Conservation (phyloP, 2,797 vertebrate genomes). For the Enteromius viviparus region DNA sequence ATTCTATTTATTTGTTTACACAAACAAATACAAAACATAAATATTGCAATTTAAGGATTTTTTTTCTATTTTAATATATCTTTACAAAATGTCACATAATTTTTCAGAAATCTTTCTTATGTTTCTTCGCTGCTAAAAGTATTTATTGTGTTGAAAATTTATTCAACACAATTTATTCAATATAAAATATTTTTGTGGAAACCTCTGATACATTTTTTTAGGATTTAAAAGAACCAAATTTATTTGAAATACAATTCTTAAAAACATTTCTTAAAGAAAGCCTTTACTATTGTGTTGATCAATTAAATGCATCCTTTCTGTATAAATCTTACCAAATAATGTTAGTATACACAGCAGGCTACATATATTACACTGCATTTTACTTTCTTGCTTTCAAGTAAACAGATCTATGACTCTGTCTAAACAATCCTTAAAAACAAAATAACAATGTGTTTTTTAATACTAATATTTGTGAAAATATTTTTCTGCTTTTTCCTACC, state of each 20-base stretch:
- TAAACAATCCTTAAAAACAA: background rate
- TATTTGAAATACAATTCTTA: background rate
- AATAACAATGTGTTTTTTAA: background rate
- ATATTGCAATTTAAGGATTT: background rate
- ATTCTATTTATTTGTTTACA: background rate
- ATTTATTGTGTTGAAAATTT: background rate
- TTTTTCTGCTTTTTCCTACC: constrained; percentile 21
- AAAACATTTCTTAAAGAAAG: background rate
- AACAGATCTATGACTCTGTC: background rate
- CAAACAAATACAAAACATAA: background rate
- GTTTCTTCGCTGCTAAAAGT: background rate
- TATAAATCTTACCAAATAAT: background rate
- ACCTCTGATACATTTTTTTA: background rate
- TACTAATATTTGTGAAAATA: background rate
- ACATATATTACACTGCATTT: background rate
- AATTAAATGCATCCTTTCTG: background rate
- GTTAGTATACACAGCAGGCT: background rate
- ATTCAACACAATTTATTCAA: too few relatives aligned
- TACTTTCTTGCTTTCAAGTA: background rate
- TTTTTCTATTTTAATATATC: background rate
- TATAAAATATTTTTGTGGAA: background rate
- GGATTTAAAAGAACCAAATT: background rate
- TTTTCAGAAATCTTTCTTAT: background rate
- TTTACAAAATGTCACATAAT: background rate
- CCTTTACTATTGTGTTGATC: background rate